Conservation (phyloP, 2,888 invertebrate species). For the Coleophora deauratella region DNA sequence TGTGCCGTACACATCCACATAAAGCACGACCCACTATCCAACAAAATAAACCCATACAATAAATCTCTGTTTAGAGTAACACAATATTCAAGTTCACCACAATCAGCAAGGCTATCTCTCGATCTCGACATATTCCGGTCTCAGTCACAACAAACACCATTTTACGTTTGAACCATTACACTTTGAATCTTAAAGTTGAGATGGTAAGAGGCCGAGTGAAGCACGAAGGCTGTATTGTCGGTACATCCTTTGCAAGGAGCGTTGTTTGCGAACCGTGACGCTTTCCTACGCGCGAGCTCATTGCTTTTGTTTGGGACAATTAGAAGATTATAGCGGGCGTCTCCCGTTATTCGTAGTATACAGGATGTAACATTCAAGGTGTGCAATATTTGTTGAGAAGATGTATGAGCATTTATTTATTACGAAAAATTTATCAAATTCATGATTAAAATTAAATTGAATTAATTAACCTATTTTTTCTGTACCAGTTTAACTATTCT, state of each 20-base stretch:
- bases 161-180: slow-evolving; percentile 1
- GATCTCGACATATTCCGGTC: slow-evolving; percentile 47
- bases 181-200: slow-evolving; percentile 9
- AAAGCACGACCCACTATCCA: too few species aligned
- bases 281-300: slow-evolving; percentile 52
- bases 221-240: slow-evolving; percentile 25
- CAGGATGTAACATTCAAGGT: too few species aligned
- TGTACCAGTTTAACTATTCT: too few species aligned
- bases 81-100: slow-evolving; percentile 50
- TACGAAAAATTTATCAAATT: too few species aligned
- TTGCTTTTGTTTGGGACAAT: slow-evolving; percentile 45
- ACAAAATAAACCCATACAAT: slow-evolving; percentile 24
- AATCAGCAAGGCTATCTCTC: slow-evolving; percentile 46
- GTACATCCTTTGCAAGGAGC: slow-evolving; percentile 41
- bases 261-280: slow-evolving; percentile 50
- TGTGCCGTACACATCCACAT: too few species aligned
- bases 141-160: slow-evolving; percentile 29
- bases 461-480: too few species aligned
- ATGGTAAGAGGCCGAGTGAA: slow-evolving; percentile 20
- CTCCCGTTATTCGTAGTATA: too few species aligned
- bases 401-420: too few species aligned
- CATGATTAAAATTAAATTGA: too few species aligned
- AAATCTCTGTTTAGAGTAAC: slow-evolving; percentile 41
- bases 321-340: too few species aligned
- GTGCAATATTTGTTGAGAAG: too few species aligned